Percentiles rank a stretch among this genome's conserved stretches.
phyloP scores from a whole-genome alignment of 2,888 invertebrate genomes.

The Meandrusa payeni region DNA sequence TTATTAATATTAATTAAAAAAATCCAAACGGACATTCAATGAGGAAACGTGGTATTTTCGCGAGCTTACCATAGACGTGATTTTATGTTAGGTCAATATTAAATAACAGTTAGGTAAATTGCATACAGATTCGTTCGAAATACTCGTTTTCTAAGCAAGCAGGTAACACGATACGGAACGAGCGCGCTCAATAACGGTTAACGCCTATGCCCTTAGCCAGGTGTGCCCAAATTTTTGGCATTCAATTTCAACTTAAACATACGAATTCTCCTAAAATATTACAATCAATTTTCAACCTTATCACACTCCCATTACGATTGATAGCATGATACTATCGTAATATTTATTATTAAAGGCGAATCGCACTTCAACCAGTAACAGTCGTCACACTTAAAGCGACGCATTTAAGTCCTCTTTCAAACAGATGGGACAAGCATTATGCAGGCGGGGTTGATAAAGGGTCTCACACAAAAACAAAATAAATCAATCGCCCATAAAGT shows the following conservation, averaged over 20 bases:
- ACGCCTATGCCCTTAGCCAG: slow-evolving; percentile 21
- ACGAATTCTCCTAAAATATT: background rate
- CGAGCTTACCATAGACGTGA: too few species aligned
- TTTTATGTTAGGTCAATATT: too few species aligned
- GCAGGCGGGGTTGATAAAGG: slow-evolving; percentile 3
- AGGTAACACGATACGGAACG: slow-evolving; percentile 11
- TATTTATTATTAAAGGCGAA: slow-evolving; percentile 14
- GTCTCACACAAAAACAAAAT: slow-evolving; percentile 15
- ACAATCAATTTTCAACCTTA: slow-evolving; percentile 16
- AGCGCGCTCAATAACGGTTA: slow-evolving; percentile 18
- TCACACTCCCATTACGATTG: slow-evolving; percentile 2
- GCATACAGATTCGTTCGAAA: too few species aligned
- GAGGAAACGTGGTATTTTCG: too few species aligned
- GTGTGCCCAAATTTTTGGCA: slow-evolving; percentile 22
- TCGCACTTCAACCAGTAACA: slow-evolving; percentile 12
- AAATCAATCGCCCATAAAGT: slow-evolving; percentile 7
- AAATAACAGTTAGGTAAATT: too few species aligned
- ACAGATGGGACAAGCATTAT: slow-evolving; percentile 6
- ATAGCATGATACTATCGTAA: background rate
- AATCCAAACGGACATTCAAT: too few species aligned
- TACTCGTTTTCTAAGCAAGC: slow-evolving; percentile 1
- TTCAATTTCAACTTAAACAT: slow-evolving; percentile 21
- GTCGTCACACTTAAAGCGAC: slow-evolving; percentile 3
- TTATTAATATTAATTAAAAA: too few species aligned
- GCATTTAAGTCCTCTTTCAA: slow-evolving; percentile 7